phyloP scores from a whole-genome alignment of 2,113 vertebrate species.

The Phaetusa simplex region DNA sequence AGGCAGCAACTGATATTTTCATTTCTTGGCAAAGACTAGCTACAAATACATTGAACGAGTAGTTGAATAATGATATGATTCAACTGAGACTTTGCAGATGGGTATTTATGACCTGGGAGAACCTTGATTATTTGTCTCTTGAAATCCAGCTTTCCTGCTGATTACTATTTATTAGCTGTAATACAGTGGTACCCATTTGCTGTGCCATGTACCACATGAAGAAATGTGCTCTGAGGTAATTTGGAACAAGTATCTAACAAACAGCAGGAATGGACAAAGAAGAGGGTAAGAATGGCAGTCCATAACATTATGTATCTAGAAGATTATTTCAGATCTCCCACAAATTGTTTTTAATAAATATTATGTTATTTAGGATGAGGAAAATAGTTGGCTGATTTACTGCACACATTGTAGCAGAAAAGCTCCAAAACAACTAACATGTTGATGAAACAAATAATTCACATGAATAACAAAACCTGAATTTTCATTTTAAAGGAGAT shows the following conservation, averaged over 20 bases:
- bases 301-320: rapidly evolving
- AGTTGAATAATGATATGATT: background rate
- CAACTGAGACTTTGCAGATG: background rate
- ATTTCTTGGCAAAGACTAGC: background rate
- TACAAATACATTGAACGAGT: background rate
- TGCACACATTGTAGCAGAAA: background rate
- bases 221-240: background rate
- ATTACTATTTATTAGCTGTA: background rate
- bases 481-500: background rate
- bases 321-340: background rate
- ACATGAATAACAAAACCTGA: background rate
- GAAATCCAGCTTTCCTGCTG: background rate
- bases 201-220: background rate
- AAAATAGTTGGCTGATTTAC: background rate
- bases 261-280: background rate
- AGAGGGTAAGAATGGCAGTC: background rate
- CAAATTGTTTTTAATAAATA: background rate
- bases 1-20: background rate
- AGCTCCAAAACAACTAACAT: background rate
- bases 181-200: background rate
- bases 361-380: background rate
- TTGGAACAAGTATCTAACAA: background rate
- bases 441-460: background rate
- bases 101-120: background rate
- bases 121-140: background rate